These are phyloP conservation scores for Tetranychus cinnabarinus DNA, from an alignment of 1,140 invertebrate species.

Conservation along the genomic window DNA sequence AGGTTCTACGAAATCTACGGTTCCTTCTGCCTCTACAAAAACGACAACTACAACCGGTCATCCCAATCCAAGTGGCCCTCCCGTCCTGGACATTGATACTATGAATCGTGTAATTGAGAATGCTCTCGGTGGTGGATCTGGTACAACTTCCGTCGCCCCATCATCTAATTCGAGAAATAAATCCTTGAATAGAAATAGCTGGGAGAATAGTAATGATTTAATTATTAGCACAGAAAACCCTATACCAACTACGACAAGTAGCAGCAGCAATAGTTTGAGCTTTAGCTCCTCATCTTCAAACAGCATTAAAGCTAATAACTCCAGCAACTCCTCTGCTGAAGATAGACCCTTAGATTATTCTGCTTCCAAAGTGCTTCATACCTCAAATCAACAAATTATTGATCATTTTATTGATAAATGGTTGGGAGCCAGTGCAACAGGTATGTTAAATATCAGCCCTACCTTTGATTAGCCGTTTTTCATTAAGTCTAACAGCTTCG, in stretches of 20 bases:
- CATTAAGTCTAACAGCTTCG: too few species aligned
- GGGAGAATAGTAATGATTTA: too few species aligned
- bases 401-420: slow-evolving; percentile 20
- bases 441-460: too few species aligned
- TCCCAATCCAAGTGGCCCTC: background rate
- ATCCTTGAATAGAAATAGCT: background rate
- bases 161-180: background rate
- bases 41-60: background rate
- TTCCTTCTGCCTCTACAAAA: background rate
- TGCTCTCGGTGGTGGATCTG: slow-evolving; percentile 1
- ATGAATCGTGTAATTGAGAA: slow-evolving; percentile 7
- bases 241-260: background rate
- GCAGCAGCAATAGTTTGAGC: background rate
- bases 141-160: background rate
- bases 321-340: background rate
- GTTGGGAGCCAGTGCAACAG: background rate
- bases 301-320: background rate
- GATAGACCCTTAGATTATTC: slow-evolving; percentile 2
- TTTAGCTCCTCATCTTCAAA: background rate
- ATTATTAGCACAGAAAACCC: background rate
- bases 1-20: background rate
- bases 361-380: slow-evolving; percentile 2
- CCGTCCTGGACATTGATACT: slow-evolving; percentile 6
- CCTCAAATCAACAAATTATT: slow-evolving; percentile 18
- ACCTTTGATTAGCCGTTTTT: too few species aligned